A percentile compares a stretch with the other conserved stretches of the same genome.
These are phyloP conservation scores for Corbicula japonica DNA, from an alignment of 2,888 invertebrate species.

Conservation along the genomic window DNA sequence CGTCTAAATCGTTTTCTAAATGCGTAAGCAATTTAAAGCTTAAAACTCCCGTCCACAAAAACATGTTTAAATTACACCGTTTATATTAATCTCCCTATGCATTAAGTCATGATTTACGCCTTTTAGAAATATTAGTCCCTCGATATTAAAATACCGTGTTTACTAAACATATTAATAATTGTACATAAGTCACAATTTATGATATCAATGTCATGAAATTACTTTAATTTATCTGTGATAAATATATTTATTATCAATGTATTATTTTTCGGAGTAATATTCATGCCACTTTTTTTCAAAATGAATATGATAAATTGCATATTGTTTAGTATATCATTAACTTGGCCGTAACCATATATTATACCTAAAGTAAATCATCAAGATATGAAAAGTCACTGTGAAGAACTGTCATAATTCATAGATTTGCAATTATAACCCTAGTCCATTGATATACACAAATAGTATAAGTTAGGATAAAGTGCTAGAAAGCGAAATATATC, in stretches of 20 bases:
- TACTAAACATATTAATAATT: no score
- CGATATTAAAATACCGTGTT: no score
- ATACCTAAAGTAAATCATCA: constrained; percentile 40
- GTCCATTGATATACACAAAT: constrained; percentile 43
- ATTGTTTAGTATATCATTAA: constrained; percentile 42
- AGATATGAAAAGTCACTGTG: constrained; percentile 17
- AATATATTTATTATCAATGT: constrained; percentile 30
- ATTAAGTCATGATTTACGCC: no score
- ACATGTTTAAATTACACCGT: no score
- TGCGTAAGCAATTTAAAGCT: no score
- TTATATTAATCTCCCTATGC: no score
- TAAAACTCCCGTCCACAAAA: no score
- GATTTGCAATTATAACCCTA: constrained; percentile 37
- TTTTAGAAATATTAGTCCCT: no score
- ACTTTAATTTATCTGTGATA: constrained; percentile 32
- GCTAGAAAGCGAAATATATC: constrained; percentile 29
- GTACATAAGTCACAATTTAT: neutral
- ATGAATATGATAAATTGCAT: constrained; percentile 37
- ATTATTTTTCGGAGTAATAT: constrained; percentile 24
- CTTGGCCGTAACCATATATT: constrained; percentile 49
- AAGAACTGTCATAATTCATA: constrained; percentile 34
- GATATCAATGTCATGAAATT: neutral
- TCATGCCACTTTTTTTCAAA: constrained; percentile 20
- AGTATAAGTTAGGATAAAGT: constrained; percentile 40
- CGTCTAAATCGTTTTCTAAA: no score